phyloP scores from a whole-genome alignment of 2,113 vertebrate genomes.

The Callorhinus ursinus region DNA sequence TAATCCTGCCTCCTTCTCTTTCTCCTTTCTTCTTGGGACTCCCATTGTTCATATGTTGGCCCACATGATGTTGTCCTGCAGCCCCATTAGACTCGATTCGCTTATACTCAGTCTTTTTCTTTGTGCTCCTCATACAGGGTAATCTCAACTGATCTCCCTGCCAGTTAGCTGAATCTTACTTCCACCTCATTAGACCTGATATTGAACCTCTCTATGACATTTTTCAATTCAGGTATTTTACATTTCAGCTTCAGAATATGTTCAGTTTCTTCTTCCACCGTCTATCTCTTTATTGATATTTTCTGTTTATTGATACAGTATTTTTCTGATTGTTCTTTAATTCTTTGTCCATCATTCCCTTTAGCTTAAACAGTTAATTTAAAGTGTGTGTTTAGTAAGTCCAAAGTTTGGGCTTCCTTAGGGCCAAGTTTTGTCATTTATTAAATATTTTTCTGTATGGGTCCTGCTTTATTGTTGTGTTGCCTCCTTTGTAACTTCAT shows the following conservation, averaged over 20 bases:
- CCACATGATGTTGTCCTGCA: neutral
- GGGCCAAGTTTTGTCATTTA: neutral
- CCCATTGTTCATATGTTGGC: neutral
- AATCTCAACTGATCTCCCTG: neutral
- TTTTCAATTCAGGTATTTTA: neutral
- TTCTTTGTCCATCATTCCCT: neutral
- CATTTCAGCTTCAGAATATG: neutral
- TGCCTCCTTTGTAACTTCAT: neutral
- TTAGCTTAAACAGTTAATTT: neutral
- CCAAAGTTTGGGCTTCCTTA: neutral
- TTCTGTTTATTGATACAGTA: neutral
- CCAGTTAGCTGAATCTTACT: neutral
- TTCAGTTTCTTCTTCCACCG: neutral
- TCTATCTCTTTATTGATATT: neutral
- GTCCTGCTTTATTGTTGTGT: neutral
- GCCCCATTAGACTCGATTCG: neutral
- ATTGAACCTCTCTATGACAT: neutral
- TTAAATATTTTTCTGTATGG: neutral
- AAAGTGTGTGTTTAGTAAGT: neutral
- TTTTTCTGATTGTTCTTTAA: neutral
- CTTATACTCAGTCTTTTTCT: neutral
- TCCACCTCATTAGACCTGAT: neutral
- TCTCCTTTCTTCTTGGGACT: neutral
- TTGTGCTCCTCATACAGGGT: neutral
- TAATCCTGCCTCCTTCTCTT: neutral